Evolutionary conservation across 2,113 vertebrate genomes (phyloP), one percentile per base, ranked within the genome.

Genomic region (Bettongia penicillata): DNA sequence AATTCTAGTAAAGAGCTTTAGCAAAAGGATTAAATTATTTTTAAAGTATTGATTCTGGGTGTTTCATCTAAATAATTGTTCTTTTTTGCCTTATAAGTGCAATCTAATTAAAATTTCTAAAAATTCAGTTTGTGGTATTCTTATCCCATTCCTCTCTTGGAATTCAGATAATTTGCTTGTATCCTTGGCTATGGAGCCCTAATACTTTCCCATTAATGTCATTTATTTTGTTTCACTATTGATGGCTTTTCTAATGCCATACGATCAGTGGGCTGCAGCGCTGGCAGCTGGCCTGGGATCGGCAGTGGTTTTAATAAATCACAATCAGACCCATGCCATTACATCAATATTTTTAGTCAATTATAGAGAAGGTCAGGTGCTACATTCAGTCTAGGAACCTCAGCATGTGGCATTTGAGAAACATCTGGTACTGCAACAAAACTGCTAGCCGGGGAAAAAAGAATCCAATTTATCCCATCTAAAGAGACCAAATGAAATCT

Each of bases 271-370:
- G 99, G 99, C 99, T 99, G 99, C 99, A 99, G 98, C 98, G 99
- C 99, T 99, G 99, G 99, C 99, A 99, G 99, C 97, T 99, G 99
- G 99, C 99, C 99, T 99, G 98, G 99, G 99, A 99, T 99, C 99
- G 98, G 99, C 99, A 98, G 98, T 99, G 99, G 99, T 99, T 99
- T 99, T 99, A 99, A 99, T 99, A 99, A 99, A 99, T 99, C 99
- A 99, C 99, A 99, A 99, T 99, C 99, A 99, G 99, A 99, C 99
- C 99, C 98, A 98, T 99, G 99, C 99, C 99, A 99, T 99, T 99
- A 99, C 99, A 99, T 99, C 99, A 99, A 99, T 99, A 99, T 99
- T 99, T 99, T 99, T 99, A 99, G 99, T 99, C 99, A 99, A 99
- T 99, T 99, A 99, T 99, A 98, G 99, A 99, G 99, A 99, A 99